Evolutionary conservation across 2,888 invertebrate species (phyloP), one percentile per base, ranked within the genome.

Genomic region (Nebria brevicollis): DNA sequence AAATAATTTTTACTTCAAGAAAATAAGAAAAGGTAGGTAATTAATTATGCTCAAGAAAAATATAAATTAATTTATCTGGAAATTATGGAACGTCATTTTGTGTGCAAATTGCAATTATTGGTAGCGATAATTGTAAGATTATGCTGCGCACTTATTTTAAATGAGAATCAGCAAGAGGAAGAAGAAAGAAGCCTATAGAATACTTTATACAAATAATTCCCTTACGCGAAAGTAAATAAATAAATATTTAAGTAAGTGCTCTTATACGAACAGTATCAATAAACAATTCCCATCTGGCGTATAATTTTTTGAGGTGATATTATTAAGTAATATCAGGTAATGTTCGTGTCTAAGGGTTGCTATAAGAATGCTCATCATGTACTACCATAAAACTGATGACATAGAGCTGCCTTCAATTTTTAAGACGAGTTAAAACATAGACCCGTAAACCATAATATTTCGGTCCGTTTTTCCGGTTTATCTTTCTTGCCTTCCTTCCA

Each of bases 341-440:
- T 54, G 13, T 8, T 13, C 2, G 11, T 54, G 54, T 13, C 54
- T 54, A 54, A 8, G 54, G 13, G 54, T 54, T 26, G 70, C 25
- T 70, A 70, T 70, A 70, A 70, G 70, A 70, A 70, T 70, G 70
- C 70, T 25, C 70, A 5, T 70, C 70, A 70, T 70, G 70, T 70
- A 26, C 70, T 5, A 70, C 34, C 70, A 34, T 70, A 70, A 70
- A 70, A 70, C 25, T 70, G 70, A 70, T 70, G 70, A 70, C 70
- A 70, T 34, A 41, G 13, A 15, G 73, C 42, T 34, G 73, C 15
- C 73, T 73, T 73, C 73, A 34, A 73, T 73, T 41, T 73, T 73
- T 73, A 54, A 11, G 73, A 3, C 26, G 26, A 70, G 70, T 70
- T 70, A 70, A 70, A 70, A 70, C 70, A 34, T 34, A 15, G 20